phyloP scores from a whole-genome alignment of 2,888 invertebrate genomes.

The Drosophila paramelanica region DNA sequence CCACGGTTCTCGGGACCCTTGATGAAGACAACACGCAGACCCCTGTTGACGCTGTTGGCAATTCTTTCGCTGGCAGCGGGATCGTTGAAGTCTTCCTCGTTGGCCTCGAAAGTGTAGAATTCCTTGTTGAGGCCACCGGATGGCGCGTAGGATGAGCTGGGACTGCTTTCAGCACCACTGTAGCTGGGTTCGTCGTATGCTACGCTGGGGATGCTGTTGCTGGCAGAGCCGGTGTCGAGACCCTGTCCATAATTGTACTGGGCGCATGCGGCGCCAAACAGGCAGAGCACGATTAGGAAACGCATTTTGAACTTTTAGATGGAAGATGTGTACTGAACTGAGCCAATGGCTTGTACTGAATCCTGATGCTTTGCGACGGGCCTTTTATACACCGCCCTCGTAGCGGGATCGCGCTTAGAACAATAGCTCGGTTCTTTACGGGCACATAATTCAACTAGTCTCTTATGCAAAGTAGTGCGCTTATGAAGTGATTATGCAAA shows the following conservation, averaged over 20 bases:
- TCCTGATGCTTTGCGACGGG: constrained; percentile 54
- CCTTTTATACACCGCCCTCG: constrained; percentile 64
- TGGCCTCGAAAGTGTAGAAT: constrained; percentile 75
- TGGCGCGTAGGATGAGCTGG: constrained; percentile 43
- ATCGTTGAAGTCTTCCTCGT: constrained; percentile 75
- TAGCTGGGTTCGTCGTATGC: constrained; percentile 25
- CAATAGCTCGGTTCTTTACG: constrained; percentile 62
- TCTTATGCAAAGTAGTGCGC: constrained; percentile 75
- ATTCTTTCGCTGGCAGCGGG: constrained; percentile 58
- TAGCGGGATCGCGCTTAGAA: constrained; percentile 51
- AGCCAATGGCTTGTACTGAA: constrained; percentile 70
- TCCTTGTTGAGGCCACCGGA: constrained; percentile 72
- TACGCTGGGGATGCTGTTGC: constrained; percentile 44
- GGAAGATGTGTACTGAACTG: constrained; percentile 47
- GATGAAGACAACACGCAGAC: constrained; percentile 83
- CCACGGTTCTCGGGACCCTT: constrained; percentile 82
- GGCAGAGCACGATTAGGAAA: constrained; percentile 68
- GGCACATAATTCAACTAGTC: constrained; percentile 71
- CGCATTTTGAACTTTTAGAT: constrained; percentile 52
- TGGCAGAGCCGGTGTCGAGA: constrained; percentile 45
- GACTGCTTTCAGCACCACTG: constrained; percentile 44
- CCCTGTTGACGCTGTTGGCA: constrained; percentile 63
- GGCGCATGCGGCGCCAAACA: constrained; percentile 74
- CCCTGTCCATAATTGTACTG: constrained; percentile 76
- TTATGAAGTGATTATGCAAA: constrained; percentile 78